These are phyloP conservation scores for Montipora cactus DNA, from an alignment of 64 coral and sea anemone genomes.

Conservation along the genomic window DNA sequence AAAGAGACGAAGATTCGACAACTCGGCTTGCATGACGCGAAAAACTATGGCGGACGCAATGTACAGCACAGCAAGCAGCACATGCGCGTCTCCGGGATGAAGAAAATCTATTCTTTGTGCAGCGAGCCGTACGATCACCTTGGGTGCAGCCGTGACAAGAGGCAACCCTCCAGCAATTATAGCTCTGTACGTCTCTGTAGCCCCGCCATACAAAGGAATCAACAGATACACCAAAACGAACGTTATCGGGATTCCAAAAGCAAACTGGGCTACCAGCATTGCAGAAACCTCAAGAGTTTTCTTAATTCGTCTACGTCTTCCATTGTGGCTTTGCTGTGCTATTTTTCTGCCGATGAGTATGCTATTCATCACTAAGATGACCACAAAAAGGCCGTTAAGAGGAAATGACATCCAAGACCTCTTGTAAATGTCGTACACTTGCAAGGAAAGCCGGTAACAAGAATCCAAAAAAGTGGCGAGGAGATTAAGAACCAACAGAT, in stretches of 20 bases:
- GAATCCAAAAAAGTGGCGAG: constrained; percentile 71
- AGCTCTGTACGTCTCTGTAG: constrained; percentile 12
- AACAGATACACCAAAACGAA: constrained; percentile 53
- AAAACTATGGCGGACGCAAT: constrained; percentile 67
- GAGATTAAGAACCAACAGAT: constrained; percentile 70
- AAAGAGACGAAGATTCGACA: constrained; percentile 68
- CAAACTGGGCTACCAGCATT: constrained; percentile 58
- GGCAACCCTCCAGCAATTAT: constrained; percentile 58
- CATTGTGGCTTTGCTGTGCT: not conserved
- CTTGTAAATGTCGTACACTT: constrained; percentile 73
- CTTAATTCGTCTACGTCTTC: not conserved
- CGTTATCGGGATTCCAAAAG: constrained; percentile 51
- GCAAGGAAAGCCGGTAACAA: constrained; percentile 65
- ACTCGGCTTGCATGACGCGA: constrained; percentile 74
- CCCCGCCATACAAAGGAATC: constrained; percentile 52
- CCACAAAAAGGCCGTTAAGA: constrained; percentile 52
- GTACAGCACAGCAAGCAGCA: constrained; percentile 31
- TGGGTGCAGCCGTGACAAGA: constrained; percentile 54
- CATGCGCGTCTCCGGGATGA: constrained; percentile 36
- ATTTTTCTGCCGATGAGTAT: constrained; percentile 61
- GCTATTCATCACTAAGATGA: constrained; percentile 48
- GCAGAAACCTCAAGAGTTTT: constrained; percentile 31
- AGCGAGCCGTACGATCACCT: constrained; percentile 67
- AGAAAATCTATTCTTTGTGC: constrained; percentile 66
- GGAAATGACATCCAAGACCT: constrained; percentile 73